These are phyloP conservation scores for Stichopus chloronotus DNA, from an alignment of 35 echinoderm and acorn worm genomes.

Conservation along the genomic window DNA sequence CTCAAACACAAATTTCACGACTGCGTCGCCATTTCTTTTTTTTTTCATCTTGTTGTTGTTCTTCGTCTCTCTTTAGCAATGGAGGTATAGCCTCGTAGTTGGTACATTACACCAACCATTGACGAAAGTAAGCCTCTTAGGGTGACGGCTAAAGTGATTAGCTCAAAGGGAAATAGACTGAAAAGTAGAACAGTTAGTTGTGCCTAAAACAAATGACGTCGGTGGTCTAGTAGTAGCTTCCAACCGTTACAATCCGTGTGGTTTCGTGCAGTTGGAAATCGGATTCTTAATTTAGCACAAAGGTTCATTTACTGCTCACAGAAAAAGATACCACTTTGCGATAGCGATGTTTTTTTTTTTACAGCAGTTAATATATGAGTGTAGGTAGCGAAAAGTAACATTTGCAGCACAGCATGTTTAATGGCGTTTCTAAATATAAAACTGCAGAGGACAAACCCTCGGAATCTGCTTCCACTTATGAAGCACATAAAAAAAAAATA, in stretches of 20 bases:
- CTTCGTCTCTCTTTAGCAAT: no score
- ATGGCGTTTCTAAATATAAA: not conserved
- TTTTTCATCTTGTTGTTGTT: not conserved
- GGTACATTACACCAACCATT: not conserved
- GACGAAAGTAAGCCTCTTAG: not conserved
- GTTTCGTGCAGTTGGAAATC: not conserved
- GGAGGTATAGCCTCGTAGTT: not conserved
- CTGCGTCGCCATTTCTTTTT: not conserved
- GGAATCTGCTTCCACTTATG: not conserved
- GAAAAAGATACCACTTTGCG: not conserved
- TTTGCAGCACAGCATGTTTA: not conserved
- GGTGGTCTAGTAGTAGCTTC: not conserved
- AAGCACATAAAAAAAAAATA: no score
- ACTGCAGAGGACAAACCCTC: not conserved
- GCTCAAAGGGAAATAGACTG: not conserved
- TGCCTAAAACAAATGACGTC: not conserved
- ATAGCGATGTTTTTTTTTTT: not conserved
- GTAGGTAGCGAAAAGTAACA: no score
- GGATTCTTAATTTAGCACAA: not conserved
- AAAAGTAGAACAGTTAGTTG: not conserved
- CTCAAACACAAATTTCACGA: not conserved
- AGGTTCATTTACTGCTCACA: not conserved
- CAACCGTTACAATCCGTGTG: not conserved
- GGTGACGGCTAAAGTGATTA: not conserved
- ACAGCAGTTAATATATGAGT: no score